Percentiles rank a stretch among this genome's conserved stretches.
Conservation (phyloP, 2,888 invertebrate species). For the Chaitophorus viminalis region DNA sequence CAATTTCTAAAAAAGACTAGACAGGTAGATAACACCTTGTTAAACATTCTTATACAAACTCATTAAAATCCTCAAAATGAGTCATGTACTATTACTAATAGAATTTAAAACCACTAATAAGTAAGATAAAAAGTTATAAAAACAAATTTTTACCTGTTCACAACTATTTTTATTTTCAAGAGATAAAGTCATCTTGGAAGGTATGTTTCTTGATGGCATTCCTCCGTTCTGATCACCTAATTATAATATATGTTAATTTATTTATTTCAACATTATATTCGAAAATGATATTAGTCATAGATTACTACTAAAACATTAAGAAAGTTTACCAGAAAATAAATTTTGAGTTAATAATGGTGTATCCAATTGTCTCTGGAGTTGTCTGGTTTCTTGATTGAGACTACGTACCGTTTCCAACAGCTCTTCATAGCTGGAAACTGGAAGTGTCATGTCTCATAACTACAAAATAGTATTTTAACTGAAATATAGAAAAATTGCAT, state of each 20-base stretch:
- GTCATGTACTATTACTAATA: neutral
- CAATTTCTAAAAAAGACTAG: slow-evolving; percentile 14
- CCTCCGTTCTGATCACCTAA: slow-evolving; percentile 22
- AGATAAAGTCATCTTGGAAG: slow-evolving; percentile 28
- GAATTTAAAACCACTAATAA: neutral
- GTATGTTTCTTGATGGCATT: slow-evolving; percentile 26
- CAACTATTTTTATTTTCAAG: slow-evolving; percentile 26
- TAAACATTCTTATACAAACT: slow-evolving; percentile 51
- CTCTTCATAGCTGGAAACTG: slow-evolving; percentile 74
- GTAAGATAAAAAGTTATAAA: neutral
- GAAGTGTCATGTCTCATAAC: slow-evolving; percentile 70
- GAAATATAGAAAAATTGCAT: slow-evolving; percentile 61
- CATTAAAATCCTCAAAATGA: neutral
- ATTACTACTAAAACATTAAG: neutral
- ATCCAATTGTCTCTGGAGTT: slow-evolving; percentile 70
- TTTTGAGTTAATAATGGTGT: slow-evolving; percentile 67
- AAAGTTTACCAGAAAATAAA: slow-evolving; percentile 65
- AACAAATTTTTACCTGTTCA: slow-evolving; percentile 32
- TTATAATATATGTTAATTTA: neutral
- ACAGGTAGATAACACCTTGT: slow-evolving; percentile 16
- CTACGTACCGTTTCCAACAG: slow-evolving; percentile 72
- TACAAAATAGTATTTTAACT: slow-evolving; percentile 66
- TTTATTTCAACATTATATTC: neutral
- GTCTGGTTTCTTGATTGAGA: slow-evolving; percentile 72
- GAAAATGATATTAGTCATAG: neutral